phyloP scores from a whole-genome alignment of 2,888 invertebrate species.

The Junonia oenone region DNA sequence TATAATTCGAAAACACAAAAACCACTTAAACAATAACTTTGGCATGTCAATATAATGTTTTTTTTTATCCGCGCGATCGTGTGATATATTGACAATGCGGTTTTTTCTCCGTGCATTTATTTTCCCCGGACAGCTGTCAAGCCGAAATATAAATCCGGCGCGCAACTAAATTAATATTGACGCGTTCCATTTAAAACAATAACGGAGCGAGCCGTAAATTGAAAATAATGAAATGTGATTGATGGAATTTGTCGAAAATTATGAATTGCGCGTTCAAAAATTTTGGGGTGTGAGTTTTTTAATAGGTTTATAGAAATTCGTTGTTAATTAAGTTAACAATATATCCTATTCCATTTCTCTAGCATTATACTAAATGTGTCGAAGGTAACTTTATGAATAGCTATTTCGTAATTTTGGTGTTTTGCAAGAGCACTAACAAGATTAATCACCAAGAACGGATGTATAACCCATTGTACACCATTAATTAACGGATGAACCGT shows the following conservation, averaged over 20 bases:
- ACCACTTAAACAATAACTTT: conserved; percentile 37
- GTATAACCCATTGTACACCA: background rate
- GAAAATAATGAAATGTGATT: conserved; percentile 68
- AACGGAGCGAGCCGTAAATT: conserved; percentile 57
- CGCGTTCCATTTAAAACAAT: conserved; percentile 75
- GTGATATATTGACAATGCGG: conserved; percentile 31
- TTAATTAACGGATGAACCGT: conserved; percentile 14
- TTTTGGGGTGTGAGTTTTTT: conserved; percentile 17
- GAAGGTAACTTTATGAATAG: too few relatives aligned
- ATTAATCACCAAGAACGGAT: background rate
- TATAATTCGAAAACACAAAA: conserved; percentile 50
- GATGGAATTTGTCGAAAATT: conserved; percentile 38
- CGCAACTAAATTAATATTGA: conserved; percentile 70
- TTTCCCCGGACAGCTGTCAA: conserved; percentile 52
- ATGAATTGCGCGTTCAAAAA: conserved; percentile 5
- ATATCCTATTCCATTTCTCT: too few relatives aligned
- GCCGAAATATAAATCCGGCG: conserved; percentile 51
- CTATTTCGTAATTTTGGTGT: background rate
- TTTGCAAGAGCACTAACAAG: background rate
- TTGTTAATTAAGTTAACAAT: too few relatives aligned
- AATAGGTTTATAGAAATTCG: background rate
- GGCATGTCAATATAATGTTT: conserved; percentile 19
- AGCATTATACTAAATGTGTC: too few relatives aligned
- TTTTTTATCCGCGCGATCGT: conserved; percentile 22
- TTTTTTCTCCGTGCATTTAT: conserved; percentile 43